phyloP scores from a whole-genome alignment of 2,113 vertebrate species.

The Spea multiplicata region DNA sequence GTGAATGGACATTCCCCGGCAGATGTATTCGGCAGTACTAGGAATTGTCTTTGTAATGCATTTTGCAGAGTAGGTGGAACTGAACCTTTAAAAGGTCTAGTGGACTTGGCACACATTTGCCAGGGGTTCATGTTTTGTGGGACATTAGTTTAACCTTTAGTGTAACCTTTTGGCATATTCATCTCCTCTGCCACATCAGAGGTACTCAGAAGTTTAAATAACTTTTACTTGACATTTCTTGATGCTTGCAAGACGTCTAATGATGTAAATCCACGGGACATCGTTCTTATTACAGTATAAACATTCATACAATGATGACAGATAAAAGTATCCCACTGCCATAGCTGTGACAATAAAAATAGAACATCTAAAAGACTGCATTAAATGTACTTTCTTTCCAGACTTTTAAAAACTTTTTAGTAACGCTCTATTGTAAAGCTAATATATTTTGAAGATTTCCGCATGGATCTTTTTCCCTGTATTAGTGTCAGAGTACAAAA shows the following conservation, averaged over 20 bases:
- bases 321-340: conserved; percentile 22
- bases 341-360: conserved; percentile 16
- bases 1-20: too few species aligned
- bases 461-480: background rate
- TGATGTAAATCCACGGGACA: conserved; percentile 30
- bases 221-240: conserved; percentile 14
- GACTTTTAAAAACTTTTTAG: background rate
- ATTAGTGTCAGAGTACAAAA: background rate
- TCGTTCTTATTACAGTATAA: conserved; percentile 20
- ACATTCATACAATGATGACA: conserved; percentile 32
- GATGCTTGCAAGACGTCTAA: conserved; percentile 18
- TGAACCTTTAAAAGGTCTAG: too few species aligned
- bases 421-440: background rate
- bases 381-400: conserved; percentile 13
- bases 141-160: too few species aligned
- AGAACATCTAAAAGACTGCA: background rate
- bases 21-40: too few species aligned
- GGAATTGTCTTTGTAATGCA: too few species aligned
- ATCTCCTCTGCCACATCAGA: too few species aligned
- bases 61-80: too few species aligned
- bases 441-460: background rate
- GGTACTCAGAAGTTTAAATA: background rate
- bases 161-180: too few species aligned
- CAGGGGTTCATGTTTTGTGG: too few species aligned
- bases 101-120: too few species aligned